Evolutionary conservation across 2,888 invertebrate species (phyloP), one percentile per base, ranked within the genome.

Genomic region (Hipparchia sbordonii): DNA sequence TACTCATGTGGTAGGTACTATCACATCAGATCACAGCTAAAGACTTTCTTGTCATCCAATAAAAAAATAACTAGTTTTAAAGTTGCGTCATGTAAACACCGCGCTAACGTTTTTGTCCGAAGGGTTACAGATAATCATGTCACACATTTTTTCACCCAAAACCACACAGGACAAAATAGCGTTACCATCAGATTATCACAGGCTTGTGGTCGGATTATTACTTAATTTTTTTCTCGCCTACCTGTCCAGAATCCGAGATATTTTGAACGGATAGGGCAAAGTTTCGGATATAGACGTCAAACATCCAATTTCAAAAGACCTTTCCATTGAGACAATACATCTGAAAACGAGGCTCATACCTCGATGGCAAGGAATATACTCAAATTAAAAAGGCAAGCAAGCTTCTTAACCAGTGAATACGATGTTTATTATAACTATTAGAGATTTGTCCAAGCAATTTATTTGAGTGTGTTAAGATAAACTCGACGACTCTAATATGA

Each of bases 81-180:
- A 68, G 57, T 54, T 13, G n/a, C 72, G 66, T 67, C 77, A 86
- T 92, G 83, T 89, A 79, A 87, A 78, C 89, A 82, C 56, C 48
- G 68, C 78, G 73, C 81, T 73, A 82, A 2, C 76, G 87, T 91
- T 91, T 91, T 90, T 88, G 81, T 73, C 76, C 76, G 75, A 79
- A 84, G 83, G 82, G 87, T 88, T 87, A 86, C 87, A 87, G 91
- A 93, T 93, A 92, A 92, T 92, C 93, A 90, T 92, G 92, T 93
- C 93, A 93, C 92, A 91, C 89, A 82, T 92, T 93, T 93, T 93
- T 93, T 90, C 73, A 83, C 79, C 81, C 77, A 81, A 91, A 93
- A 91, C 93, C 93, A 93, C 93, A 93, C 93, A 92, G 89, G 88
- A 92, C 93, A 93, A 92, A 93, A 92, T 92, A 88, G 93, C 92